Evolutionary conservation across 2,113 vertebrate species (phyloP).

Genomic region (Saccopteryx leptura): DNA sequence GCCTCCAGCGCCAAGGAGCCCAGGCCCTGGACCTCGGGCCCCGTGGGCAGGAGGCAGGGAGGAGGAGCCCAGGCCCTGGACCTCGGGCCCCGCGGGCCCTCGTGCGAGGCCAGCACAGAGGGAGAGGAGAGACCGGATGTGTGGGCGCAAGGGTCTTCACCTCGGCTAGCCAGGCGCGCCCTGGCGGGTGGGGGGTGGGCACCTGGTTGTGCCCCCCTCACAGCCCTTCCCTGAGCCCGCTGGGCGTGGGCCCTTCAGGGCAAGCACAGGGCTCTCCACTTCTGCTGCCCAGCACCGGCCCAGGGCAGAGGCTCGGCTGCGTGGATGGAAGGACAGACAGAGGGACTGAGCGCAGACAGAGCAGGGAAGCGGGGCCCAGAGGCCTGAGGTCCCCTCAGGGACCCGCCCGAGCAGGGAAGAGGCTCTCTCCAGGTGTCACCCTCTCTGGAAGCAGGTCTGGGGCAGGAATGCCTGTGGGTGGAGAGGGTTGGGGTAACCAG

Average conservation of each 20-base stretch:
- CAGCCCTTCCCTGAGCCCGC: background rate
- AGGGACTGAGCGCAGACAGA: background rate
- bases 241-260: background rate
- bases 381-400: background rate
- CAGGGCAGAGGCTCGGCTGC: background rate
- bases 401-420: background rate
- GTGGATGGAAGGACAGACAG: background rate
- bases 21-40: background rate
- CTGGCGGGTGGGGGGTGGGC: background rate
- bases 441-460: background rate
- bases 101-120: background rate
- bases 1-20: background rate
- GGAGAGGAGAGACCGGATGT: background rate
- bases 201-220: background rate
- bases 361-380: background rate
- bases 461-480: background rate
- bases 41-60: background rate
- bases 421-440: background rate
- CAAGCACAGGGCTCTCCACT: background rate
- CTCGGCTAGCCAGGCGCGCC: background rate
- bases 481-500: background rate
- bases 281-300: background rate
- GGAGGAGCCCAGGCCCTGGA: background rate
- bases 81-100: conserved; percentile 4
- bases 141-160: background rate